Percentiles rank a stretch among this genome's conserved stretches.
Evolutionary conservation across 2,797 vertebrate genomes (phyloP).

Genomic region (Phoxinus dragarum): DNA sequence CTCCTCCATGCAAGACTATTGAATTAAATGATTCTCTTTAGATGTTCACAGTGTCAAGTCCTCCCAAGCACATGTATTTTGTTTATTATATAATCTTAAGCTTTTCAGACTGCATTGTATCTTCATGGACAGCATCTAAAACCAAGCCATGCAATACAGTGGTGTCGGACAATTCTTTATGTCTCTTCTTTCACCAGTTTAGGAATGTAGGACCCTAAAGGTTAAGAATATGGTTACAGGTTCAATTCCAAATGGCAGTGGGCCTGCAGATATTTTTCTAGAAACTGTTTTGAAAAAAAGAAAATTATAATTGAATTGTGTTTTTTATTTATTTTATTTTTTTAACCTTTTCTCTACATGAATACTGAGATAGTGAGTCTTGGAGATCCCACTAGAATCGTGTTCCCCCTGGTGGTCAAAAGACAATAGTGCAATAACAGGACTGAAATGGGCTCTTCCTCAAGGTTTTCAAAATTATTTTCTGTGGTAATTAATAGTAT

Average conservation of each 20-base stretch:
- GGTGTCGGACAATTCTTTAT: not conserved
- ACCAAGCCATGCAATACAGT: not conserved
- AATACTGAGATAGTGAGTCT: not conserved
- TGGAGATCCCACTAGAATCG: not conserved
- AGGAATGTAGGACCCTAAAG: not conserved
- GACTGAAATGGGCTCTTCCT: not conserved
- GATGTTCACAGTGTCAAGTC: not conserved
- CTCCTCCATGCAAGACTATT: not conserved
- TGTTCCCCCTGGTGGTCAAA: slow-evolving; percentile 25
- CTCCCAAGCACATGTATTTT: not conserved
- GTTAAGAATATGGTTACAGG: not conserved
- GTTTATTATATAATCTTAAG: not conserved
- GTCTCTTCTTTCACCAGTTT: no score
- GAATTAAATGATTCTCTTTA: slow-evolving; percentile 23
- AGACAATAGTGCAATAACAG: not conserved
- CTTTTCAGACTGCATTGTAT: not conserved
- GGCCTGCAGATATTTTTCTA: not conserved
- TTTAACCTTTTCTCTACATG: not conserved
- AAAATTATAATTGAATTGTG: not conserved
- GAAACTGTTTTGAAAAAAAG: not conserved
- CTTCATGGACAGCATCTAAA: not conserved
- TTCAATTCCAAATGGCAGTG: not conserved
- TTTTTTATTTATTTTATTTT: no score
- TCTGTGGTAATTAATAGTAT: not conserved
- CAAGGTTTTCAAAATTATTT: not conserved